These are phyloP conservation scores for Setipinna tenuifilis DNA, from an alignment of 2,797 vertebrate species.

Conservation along the genomic window DNA sequence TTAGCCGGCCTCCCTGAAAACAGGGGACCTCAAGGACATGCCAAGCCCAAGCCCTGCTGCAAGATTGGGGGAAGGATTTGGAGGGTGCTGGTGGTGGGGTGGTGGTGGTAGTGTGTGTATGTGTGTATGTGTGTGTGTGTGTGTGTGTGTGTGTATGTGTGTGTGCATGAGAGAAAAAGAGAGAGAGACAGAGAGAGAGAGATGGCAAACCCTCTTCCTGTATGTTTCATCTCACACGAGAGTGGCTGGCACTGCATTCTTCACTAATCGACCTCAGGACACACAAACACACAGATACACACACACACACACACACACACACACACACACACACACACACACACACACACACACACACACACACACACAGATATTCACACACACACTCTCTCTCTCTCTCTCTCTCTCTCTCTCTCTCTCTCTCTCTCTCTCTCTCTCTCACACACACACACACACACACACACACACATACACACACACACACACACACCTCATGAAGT, in stretches of 20 bases:
- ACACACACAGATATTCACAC: too few relatives aligned
- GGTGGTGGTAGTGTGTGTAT: background rate
- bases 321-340: too few relatives aligned
- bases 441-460: too few relatives aligned
- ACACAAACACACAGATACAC: too few relatives aligned
- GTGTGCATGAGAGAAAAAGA: too few relatives aligned
- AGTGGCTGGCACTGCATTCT: conserved; percentile 28
- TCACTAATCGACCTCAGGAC: conserved; percentile 40
- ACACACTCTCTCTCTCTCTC: too few relatives aligned
- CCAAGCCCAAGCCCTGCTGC: conserved; percentile 64
- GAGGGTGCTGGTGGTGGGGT: background rate
- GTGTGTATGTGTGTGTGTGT: background rate
- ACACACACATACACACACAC: too few relatives aligned
- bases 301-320: too few relatives aligned
- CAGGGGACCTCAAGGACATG: conserved; percentile 64
- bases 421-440: too few relatives aligned
- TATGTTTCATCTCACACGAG: conserved; percentile 48
- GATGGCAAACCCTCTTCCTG: conserved; percentile 44
- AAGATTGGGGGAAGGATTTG: conserved; percentile 1
- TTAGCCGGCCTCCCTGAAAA: conserved; percentile 76
- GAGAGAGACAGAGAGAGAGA: background rate
- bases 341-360: too few relatives aligned
- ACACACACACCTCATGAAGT: conserved; percentile 21
- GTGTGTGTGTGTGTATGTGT: background rate
- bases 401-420: too few relatives aligned